Percentiles rank a stretch among this genome's conserved stretches.
Conservation (phyloP, 2,888 invertebrate genomes). For the Euproctis similis region DNA sequence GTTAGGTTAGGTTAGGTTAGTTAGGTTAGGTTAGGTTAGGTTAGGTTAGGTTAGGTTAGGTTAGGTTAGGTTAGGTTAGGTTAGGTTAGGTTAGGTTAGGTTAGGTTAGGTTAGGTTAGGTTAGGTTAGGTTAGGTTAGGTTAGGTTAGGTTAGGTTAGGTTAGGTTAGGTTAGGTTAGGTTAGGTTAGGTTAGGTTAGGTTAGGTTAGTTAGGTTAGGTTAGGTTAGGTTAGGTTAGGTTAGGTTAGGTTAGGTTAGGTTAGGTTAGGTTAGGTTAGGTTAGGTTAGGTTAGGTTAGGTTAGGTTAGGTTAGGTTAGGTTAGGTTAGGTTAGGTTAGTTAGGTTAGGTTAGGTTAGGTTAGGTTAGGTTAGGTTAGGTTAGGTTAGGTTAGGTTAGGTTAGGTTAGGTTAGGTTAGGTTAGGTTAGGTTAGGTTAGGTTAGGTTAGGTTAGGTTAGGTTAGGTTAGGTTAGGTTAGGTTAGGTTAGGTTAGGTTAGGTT, state of each 20-base stretch:
- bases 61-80: constrained; percentile 8
- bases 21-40: constrained; percentile 8
- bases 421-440: constrained; percentile 3
- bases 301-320: constrained; percentile 3
- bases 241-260: constrained; percentile 16
- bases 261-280: constrained; percentile 12
- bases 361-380: constrained; percentile 4
- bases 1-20: constrained; percentile 8
- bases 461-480: constrained; percentile 7
- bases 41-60: constrained; percentile 8
- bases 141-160: constrained; percentile 16
- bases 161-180: constrained; percentile 17
- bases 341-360: constrained; percentile 4
- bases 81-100: constrained; percentile 9
- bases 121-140: constrained; percentile 9
- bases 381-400: constrained; percentile 3
- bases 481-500: constrained; percentile 7
- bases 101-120: constrained; percentile 9
- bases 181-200: constrained; percentile 18
- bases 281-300: constrained; percentile 1
- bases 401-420: constrained; percentile 3
- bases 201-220: constrained; percentile 18
- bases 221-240: constrained; percentile 14
- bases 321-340: constrained; percentile 3
- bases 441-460: constrained; percentile 6